A percentile compares a stretch with the other conserved stretches of the same genome.
Evolutionary conservation across 2,797 vertebrate genomes (phyloP).

Genomic region (Picus viridis): DNA sequence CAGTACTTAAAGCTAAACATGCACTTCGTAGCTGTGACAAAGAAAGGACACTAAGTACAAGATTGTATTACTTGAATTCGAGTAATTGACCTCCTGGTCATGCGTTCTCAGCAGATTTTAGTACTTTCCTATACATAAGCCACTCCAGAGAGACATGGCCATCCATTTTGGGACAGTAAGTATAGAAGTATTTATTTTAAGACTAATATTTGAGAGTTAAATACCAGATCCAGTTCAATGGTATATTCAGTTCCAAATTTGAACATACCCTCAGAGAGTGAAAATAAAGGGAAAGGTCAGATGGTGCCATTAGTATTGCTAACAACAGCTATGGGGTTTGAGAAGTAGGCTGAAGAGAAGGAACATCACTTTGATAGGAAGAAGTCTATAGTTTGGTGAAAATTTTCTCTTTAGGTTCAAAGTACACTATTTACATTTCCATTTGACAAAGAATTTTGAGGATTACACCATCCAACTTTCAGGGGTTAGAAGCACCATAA

Average conservation of each 20-base stretch:
- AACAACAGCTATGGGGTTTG: neutral
- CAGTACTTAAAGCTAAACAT: neutral
- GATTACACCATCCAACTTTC: neutral
- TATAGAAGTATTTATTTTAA: neutral
- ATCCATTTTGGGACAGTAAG: neutral
- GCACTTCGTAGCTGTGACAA: neutral
- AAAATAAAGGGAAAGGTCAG: constrained; percentile 32
- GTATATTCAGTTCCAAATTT: neutral
- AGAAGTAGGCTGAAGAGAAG: constrained; percentile 1
- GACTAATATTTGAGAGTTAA: constrained; percentile 1
- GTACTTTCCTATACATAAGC: neutral
- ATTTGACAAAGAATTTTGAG: neutral
- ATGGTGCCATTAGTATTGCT: neutral
- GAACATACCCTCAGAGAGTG: neutral
- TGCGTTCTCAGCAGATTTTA: neutral
- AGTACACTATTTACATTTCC: neutral
- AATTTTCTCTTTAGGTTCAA: neutral
- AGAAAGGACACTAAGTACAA: neutral
- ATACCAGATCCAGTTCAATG: neutral
- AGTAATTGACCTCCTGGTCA: neutral
- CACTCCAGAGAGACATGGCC: neutral
- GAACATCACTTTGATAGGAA: neutral
- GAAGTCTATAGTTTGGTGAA: neutral
- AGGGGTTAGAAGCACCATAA: neutral
- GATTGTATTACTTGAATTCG: neutral